These are phyloP conservation scores for Paradisaea rubra DNA, from an alignment of 2,113 vertebrate genomes.

Conservation along the genomic window DNA sequence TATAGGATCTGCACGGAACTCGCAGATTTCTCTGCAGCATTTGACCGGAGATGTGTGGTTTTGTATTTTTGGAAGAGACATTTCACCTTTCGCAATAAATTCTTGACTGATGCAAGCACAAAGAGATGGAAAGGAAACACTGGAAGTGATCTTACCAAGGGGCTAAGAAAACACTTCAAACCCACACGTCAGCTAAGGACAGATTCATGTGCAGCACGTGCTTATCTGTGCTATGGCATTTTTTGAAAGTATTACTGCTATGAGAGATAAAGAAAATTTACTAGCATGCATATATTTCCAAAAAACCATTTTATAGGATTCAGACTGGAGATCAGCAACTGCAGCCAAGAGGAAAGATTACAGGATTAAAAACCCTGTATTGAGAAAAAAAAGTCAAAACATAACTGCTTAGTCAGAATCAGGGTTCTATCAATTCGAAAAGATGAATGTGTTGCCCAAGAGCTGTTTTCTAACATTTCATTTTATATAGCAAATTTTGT, in stretches of 20 bases:
- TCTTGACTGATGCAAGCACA: neutral
- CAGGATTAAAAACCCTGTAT: neutral
- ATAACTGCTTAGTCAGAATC: neutral
- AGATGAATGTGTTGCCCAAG: neutral
- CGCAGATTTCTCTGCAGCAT: neutral
- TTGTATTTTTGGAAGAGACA: neutral
- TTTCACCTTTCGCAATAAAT: conserved; percentile 14
- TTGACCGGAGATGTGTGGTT: neutral
- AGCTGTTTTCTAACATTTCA: neutral
- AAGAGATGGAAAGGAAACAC: conserved; percentile 1
- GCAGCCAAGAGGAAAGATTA: conserved; percentile 24
- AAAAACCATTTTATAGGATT: neutral
- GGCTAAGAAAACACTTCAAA: conserved; percentile 28
- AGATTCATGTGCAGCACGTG: conserved; percentile 29
- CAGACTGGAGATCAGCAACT: neutral
- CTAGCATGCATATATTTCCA: neutral
- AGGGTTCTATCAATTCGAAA: neutral
- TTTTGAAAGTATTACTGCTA: neutral
- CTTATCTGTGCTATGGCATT: neutral
- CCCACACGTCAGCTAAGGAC: conserved; percentile 28
- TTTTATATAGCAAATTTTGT: neutral
- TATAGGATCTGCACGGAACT: neutral
- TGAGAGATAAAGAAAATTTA: conserved; percentile 30
- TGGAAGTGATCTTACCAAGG: neutral
- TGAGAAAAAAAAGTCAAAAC: neutral